Conservation (phyloP, 2,797 vertebrate genomes). For the Enteromius thamalakanensis region DNA sequence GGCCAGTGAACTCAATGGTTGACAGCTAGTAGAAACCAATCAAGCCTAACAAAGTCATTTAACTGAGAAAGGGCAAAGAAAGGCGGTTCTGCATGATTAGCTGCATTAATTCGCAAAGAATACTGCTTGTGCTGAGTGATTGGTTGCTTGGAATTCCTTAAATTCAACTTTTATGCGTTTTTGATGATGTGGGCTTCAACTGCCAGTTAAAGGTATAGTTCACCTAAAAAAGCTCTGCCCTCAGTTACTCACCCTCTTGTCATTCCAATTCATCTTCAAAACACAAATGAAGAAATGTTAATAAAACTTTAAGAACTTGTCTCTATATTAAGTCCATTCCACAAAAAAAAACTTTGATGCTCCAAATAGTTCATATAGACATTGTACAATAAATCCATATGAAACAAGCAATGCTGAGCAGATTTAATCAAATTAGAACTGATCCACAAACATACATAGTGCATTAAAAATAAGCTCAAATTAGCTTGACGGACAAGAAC, state of each 20-base stretch:
- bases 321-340: too few relatives aligned
- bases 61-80: slow-evolving; percentile 7
- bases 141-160: background rate
- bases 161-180: background rate
- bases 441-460: background rate
- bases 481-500: background rate
- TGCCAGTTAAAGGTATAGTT: background rate
- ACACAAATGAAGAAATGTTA: background rate
- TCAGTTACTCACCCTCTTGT: background rate
- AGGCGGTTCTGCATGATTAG: background rate
- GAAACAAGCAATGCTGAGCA: background rate
- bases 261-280: background rate
- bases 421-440: background rate
- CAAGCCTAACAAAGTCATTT: slow-evolving; percentile 12
- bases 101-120: background rate
- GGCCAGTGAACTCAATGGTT: slow-evolving; percentile 1
- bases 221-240: background rate
- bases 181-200: background rate
- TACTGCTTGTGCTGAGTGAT: slow-evolving; percentile 1
- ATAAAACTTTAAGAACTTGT: background rate
- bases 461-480: background rate
- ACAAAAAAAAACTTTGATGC: background rate
- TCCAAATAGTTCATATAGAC: background rate
- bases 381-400: background rate
- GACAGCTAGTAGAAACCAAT: background rate